Evolutionary conservation across 2,113 vertebrate species (phyloP), one percentile per base, ranked within the genome.

Genomic region (Xyrauchen texanus): DNA sequence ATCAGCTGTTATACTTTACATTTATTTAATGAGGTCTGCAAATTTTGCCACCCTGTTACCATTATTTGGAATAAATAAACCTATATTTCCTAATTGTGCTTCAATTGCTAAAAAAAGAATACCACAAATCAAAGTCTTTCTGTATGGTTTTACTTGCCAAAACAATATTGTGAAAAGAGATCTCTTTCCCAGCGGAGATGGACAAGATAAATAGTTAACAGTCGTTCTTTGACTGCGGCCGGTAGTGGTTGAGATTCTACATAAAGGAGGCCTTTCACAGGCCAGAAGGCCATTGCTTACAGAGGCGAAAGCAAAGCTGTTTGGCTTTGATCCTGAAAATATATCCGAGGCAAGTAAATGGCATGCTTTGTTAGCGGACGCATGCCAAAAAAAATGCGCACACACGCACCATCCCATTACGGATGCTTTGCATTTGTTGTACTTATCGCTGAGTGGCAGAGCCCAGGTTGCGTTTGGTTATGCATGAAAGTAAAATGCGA

Each of bases 391-490:
- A 34, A 34, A 34, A 34, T 34, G 21, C 52, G 2, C 49, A 1
- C 51, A 7, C 4, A 4, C 10, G 21, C 21, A 52, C 44, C 75
- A 15, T 15, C 51, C 64, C 34, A 55, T 11, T 34, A 58, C 7
- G 68, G 55, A 51, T 63, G 80, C 78, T 81, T 75, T 79, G 80
- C 68, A 76, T 85, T 85, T 81, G 52, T 71, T 76, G 85, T 91
- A 93, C 90, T 95, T 92, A 94, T 91, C 92, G 88, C 84, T 66
- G 83, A 84, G 89, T 90, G 89, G 77, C 89, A 91, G 89, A 87
- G 89, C 91, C 92, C 88, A 86, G 89, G 91, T 94, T 94, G 92
- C 89, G 92, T 92, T 93, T 92, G 92, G 92, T 91, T 95, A 91
- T 89, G 90, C 90, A 90, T 87, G 89, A 91, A 93, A 65, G 78